Conservation (phyloP, 1,140 invertebrate species). For the Aphidius gifuensis region DNA sequence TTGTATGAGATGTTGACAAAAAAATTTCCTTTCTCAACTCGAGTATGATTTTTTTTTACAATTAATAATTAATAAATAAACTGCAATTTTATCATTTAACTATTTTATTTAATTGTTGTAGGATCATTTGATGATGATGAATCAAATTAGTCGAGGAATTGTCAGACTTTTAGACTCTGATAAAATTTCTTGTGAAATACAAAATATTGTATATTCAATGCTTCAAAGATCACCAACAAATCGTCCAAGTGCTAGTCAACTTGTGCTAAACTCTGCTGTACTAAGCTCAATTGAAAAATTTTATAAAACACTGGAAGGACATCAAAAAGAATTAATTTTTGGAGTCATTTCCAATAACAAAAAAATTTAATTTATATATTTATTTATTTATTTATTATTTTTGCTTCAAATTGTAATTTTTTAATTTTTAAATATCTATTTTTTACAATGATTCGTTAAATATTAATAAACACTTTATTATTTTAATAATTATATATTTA, state of each 20-base stretch:
- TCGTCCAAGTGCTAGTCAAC: background rate
- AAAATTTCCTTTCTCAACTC: constrained; percentile 62
- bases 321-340: too few relatives aligned
- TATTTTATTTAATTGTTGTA: background rate
- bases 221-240: background rate
- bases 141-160: background rate
- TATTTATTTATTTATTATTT: too few relatives aligned
- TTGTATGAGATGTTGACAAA: constrained; percentile 72
- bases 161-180: background rate
- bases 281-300: background rate
- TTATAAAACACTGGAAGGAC: too few relatives aligned
- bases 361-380: too few relatives aligned
- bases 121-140: background rate
- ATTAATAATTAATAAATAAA: background rate
- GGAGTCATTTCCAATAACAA: too few relatives aligned
- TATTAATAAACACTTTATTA: too few relatives aligned
- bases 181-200: background rate
- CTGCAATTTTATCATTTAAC: background rate
- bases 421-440: too few relatives aligned
- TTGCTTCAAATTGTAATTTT: too few relatives aligned
- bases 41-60: constrained; percentile 42
- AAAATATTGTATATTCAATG: background rate
- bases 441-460: too few relatives aligned
- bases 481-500: too few relatives aligned
- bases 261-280: background rate